phyloP scores from a whole-genome alignment of 1,140 invertebrate genomes.

The Chrysomallon squamiferum region DNA sequence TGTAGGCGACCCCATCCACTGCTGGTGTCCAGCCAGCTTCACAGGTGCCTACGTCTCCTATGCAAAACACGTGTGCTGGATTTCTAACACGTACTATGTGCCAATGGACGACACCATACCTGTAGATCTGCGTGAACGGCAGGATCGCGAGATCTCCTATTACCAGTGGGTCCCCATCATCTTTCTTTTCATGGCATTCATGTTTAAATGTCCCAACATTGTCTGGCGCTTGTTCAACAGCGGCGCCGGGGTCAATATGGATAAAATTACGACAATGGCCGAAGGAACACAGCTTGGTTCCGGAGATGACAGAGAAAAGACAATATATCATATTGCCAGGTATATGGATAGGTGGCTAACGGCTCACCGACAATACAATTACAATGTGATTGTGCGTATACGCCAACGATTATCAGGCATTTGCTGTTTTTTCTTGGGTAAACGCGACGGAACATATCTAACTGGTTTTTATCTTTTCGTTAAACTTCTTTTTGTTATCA shows the following conservation, averaged over 20 bases:
- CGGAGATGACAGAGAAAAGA: constrained; percentile 36
- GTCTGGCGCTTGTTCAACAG: constrained; percentile 51
- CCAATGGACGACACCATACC: constrained; percentile 60
- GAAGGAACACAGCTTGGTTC: constrained; percentile 50
- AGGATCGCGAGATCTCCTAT: constrained; percentile 51
- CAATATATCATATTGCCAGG: constrained; percentile 39
- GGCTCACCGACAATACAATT: constrained; percentile 33
- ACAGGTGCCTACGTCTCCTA: constrained; percentile 37
- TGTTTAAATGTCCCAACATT: constrained; percentile 90
- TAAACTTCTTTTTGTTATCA: constrained; percentile 41
- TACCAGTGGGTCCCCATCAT: constrained; percentile 67
- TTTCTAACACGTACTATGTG: constrained; percentile 63
- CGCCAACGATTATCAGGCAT: constrained; percentile 28
- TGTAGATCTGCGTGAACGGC: constrained; percentile 4
- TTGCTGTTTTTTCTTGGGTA: constrained; percentile 54
- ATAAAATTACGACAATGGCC: constrained; percentile 72
- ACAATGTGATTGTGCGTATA: constrained; percentile 30
- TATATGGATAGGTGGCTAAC: constrained; percentile 48
- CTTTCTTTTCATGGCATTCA: constrained; percentile 74
- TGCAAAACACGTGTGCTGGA: constrained; percentile 55
- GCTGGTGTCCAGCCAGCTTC: constrained; percentile 55
- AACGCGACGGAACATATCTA: constrained; percentile 64
- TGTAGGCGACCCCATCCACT: constrained; percentile 52
- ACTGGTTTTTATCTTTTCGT: constrained; percentile 62
- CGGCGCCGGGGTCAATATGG: constrained; percentile 43